phyloP scores from a whole-genome alignment of 2,113 vertebrate species.

The Sinocyclocheilus anophthalmus region DNA sequence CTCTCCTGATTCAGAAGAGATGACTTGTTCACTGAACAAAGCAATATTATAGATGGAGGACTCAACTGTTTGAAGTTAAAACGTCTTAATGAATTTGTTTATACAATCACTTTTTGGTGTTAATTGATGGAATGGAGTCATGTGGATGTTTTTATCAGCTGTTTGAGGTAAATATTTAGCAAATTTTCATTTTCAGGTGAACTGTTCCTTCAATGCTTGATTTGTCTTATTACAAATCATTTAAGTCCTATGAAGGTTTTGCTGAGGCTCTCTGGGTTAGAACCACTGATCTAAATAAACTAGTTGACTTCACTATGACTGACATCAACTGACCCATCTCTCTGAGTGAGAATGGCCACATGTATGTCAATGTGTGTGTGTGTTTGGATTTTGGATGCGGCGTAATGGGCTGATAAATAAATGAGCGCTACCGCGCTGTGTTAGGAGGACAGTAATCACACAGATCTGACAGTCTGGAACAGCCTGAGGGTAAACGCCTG shows the following conservation, averaged over 20 bases:
- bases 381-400: not conserved
- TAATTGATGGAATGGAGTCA: not conserved
- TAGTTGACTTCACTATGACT: not conserved
- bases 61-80: no score
- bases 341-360: not conserved
- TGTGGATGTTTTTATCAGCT: not conserved
- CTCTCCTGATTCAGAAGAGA: no score
- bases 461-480: slow-evolving; percentile 37
- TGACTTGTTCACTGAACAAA: no score
- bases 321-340: not conserved
- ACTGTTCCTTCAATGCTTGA: not conserved
- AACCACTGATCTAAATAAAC: slow-evolving; percentile 3
- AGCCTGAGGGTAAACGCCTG: slow-evolving; percentile 44
- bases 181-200: no score
- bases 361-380: not conserved
- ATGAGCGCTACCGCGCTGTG: slow-evolving; percentile 47
- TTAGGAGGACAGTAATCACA: slow-evolving; percentile 51
- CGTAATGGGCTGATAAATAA: slow-evolving; percentile 56
- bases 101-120: not conserved
- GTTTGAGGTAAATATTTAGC: not conserved
- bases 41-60: no score
- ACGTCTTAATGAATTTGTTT: no score
- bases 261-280: not conserved
- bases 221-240: not conserved
- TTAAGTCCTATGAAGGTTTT: not conserved